Base-by-base conservation (phyloP, 1,140 invertebrate genomes). In the Chymomyza costata region DNA sequence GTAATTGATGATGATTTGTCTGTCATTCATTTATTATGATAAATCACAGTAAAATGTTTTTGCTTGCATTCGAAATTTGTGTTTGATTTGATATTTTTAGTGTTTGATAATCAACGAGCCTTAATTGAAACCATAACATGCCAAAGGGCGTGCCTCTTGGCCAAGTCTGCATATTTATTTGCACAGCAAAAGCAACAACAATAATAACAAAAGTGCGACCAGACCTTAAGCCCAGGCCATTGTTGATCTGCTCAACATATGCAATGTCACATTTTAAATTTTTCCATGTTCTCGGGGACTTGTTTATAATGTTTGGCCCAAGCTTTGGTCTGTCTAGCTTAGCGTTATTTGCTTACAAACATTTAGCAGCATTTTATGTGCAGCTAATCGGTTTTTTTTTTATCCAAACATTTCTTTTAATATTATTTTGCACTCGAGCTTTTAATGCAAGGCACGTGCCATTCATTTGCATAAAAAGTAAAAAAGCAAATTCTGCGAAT, bases 21-120 rank as follows among this genome's bases (percentile, higher is more conserved):
- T 56, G 47, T 50, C 60, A 49, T 67, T 45, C 68, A 71, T 74
- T 81, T 81, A 81, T 81, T 81, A 81, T 81, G 74, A 81, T 81
- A 81, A 81, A 81, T 81, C 68, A 66, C 68, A 62, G 17, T 15
- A 25, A 30, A 30, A 31, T 10, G 41, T 8, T 52, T 25, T 39
- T 34, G 32, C n/a, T 3, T 13, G 32, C 32, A 5, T 3, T 34
- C n/a, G 32, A n/a, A n/a, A 14, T 38, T 38, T 2, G 2, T 38
- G 25, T 43, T 43, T 43, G 40, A 43, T 65, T 59, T 74, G 65
- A 78, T 70, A 78, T 69, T 81, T 81, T 81, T 81, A 82, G 69
- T 81, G 74, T 63, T 63, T 73, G 65, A n/a, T 58, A 71, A 76
- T 68, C 69, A 64, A 56, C 35, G 47, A 15, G 46, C 17, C 57